phyloP scores from a whole-genome alignment of 2,113 vertebrate species.

The Copsychus sechellarum region DNA sequence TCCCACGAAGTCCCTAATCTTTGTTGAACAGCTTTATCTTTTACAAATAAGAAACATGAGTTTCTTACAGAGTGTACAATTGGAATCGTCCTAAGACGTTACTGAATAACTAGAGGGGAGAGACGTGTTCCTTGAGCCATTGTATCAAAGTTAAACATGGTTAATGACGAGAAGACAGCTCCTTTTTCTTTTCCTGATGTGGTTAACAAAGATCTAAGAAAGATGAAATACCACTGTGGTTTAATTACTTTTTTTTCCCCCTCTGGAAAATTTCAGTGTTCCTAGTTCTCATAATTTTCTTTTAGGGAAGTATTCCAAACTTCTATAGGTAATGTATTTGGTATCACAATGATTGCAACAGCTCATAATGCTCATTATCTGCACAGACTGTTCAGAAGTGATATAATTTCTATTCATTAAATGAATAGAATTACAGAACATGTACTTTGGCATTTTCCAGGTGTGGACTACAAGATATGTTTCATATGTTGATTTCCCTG shows the following conservation, averaged over 20 bases:
- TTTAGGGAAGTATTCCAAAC: neutral
- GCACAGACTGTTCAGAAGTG: neutral
- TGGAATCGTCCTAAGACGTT: neutral
- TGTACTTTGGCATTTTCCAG: neutral
- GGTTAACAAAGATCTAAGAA: neutral
- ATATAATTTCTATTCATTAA: neutral
- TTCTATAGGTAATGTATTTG: neutral
- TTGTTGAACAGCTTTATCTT: conserved; percentile 45
- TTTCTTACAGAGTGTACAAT: neutral
- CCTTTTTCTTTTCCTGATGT: neutral
- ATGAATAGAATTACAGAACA: neutral
- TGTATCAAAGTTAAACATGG: neutral
- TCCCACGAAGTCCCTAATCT: neutral
- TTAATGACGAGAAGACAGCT: neutral
- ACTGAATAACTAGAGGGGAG: conserved; percentile 41
- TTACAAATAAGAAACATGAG: conserved; percentile 38
- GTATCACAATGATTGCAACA: neutral
- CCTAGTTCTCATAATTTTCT: neutral
- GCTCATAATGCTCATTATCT: neutral
- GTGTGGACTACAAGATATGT: neutral
- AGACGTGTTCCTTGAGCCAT: neutral
- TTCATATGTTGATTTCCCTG: neutral
- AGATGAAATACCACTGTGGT: neutral
- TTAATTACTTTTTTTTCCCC: neutral
- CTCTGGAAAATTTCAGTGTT: neutral